Evolutionary conservation across 1,140 invertebrate genomes (phyloP), one percentile per base, ranked within the genome.

Genomic region (Hypothenemus hampei): DNA sequence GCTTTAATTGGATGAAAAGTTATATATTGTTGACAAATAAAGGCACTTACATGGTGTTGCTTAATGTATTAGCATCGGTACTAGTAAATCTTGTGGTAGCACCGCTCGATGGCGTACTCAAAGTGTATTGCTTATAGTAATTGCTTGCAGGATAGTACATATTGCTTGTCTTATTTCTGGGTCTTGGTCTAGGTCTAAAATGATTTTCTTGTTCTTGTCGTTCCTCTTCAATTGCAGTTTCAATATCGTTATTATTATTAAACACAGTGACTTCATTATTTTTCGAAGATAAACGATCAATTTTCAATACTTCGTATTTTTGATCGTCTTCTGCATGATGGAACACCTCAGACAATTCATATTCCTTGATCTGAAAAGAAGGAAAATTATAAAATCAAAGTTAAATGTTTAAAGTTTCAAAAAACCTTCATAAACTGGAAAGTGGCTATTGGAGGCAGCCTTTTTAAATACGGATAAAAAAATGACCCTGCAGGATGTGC

Each of bases 401-500:
- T 36, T 43, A 4, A 26, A 16, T 18, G 23, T 11, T 8, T 26
- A 5, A 35, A 15, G 20, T 4, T 16, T n/a, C 2, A 35, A 48
- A 26, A 64, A 75, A 91, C 88, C 81, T 93, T 93, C 58, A 89
- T 84, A 68, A 93, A 91, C 66, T 89, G 87, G 68, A 92, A 89
- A 22, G 86, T 88, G 26, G 91, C 95, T 59, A 98, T 87, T 45
- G 93, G 87, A 45, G 91, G 91, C 50, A 97, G 77, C 59, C 87
- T 81, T 71, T 86, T 83, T 62, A 91, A 77, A 66, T 90, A 85
- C 13, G 89, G 85, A 73, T 97, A 95, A 77, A 90, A 95, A 77
- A 98, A 98, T 26, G 94, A 97, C 22, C 91, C 90, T 16, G 90
- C 89, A 4, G 89, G 89, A 76, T 97, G 91, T 48, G 86, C 84